phyloP scores from a whole-genome alignment of 2,113 vertebrate genomes.

The Polypterus bichir region DNA sequence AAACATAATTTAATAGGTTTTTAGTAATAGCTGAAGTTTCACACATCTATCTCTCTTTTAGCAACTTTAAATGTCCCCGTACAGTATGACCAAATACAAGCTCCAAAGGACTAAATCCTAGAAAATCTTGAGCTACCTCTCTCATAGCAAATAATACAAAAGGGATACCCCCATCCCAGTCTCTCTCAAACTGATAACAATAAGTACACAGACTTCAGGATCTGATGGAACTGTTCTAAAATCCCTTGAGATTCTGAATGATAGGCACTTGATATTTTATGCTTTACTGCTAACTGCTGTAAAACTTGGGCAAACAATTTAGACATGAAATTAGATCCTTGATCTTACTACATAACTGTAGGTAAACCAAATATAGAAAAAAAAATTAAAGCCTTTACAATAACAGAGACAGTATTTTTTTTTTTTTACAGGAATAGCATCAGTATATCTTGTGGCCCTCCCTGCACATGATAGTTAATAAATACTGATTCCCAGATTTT shows the following conservation, averaged over 20 bases:
- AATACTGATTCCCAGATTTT: background rate
- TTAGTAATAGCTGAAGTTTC: no score
- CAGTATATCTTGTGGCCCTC: background rate
- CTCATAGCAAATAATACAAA: no score
- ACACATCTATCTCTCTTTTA: no score
- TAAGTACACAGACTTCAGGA: background rate
- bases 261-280: background rate
- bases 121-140: no score
- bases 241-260: background rate
- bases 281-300: background rate
- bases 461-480: background rate
- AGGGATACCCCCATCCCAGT: no score
- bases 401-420: background rate
- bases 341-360: background rate
- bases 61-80: no score
- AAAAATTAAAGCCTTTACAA: slow-evolving; percentile 6
- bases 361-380: slow-evolving; percentile 1
- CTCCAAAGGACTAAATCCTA: no score
- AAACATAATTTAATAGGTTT: no score
- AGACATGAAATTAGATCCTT: background rate
- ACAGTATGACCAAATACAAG: no score
- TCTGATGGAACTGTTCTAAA: background rate
- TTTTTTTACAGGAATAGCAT: slow-evolving; percentile 1
- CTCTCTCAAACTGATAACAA: background rate
- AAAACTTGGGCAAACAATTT: background rate